Conservation (phyloP, 2,113 vertebrate species). For the Trogon surrucura region DNA sequence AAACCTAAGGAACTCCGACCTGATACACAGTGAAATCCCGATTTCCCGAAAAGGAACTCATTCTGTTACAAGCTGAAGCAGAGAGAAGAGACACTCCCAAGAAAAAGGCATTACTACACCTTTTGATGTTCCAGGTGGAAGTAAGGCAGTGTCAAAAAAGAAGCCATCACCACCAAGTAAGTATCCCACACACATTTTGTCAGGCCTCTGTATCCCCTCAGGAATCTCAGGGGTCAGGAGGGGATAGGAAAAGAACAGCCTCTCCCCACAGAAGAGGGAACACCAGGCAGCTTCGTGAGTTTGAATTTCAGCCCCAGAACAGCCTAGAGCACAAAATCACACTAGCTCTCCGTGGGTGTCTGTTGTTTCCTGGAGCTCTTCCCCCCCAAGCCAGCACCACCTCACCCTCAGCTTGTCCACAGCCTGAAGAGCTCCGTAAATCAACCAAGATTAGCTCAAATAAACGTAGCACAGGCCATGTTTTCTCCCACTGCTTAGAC, state of each 20-base stretch:
- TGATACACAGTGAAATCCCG: neutral
- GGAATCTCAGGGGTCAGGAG: neutral
- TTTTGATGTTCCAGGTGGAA: neutral
- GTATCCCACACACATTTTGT: neutral
- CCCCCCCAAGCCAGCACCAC: neutral
- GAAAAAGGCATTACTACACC: neutral
- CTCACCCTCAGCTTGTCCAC: neutral
- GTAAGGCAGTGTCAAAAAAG: neutral
- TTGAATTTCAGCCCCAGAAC: neutral
- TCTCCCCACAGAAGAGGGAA: neutral
- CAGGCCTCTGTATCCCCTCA: neutral
- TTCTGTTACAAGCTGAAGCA: neutral
- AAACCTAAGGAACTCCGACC: neutral
- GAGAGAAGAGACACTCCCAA: neutral
- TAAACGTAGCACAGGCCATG: neutral
- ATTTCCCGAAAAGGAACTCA: neutral
- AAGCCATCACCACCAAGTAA: neutral
- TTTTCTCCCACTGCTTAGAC: neutral
- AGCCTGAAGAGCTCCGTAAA: neutral
- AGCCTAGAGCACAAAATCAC: neutral
- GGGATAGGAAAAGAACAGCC: neutral
- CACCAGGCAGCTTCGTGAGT: neutral
- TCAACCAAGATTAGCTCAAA: neutral
- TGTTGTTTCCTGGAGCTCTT: neutral
- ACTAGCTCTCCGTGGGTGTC: fast-evolving